Evolutionary conservation across 2,113 vertebrate genomes (phyloP).

Genomic region (Psammodynastes pulverulentus): DNA sequence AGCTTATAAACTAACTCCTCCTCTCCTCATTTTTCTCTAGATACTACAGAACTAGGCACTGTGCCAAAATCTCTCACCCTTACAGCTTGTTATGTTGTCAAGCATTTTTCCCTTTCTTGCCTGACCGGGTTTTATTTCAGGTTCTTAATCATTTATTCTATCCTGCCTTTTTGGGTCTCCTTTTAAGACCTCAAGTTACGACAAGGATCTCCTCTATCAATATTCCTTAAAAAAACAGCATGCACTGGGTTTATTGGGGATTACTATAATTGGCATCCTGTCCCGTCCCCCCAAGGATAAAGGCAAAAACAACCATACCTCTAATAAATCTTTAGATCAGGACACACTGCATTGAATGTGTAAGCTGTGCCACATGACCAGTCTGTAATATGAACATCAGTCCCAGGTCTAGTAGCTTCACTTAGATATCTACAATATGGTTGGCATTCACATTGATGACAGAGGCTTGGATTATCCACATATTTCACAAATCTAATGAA

Average conservation of each 20-base stretch:
- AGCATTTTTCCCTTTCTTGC: neutral
- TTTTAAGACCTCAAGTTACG: neutral
- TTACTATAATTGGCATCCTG: neutral
- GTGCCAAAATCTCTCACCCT: neutral
- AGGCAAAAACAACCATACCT: neutral
- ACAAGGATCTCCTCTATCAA: neutral
- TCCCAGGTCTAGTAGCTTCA: neutral
- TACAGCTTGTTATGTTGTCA: neutral
- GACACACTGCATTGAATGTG: neutral
- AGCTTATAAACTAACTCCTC: neutral
- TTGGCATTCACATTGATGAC: neutral
- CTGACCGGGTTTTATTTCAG: neutral
- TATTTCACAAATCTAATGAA: neutral
- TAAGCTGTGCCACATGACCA: neutral
- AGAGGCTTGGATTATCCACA: neutral
- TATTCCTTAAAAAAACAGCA: neutral
- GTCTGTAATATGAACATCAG: neutral
- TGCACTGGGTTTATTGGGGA: neutral
- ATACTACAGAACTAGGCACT: neutral
- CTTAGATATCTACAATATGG: neutral
- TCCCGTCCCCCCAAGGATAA: neutral
- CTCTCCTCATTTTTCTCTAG: neutral
- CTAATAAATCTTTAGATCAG: neutral
- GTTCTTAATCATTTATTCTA: neutral
- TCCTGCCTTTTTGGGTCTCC: neutral